Conservation (phyloP, 2,888 invertebrate genomes). For the Athripsodes cinereus region DNA sequence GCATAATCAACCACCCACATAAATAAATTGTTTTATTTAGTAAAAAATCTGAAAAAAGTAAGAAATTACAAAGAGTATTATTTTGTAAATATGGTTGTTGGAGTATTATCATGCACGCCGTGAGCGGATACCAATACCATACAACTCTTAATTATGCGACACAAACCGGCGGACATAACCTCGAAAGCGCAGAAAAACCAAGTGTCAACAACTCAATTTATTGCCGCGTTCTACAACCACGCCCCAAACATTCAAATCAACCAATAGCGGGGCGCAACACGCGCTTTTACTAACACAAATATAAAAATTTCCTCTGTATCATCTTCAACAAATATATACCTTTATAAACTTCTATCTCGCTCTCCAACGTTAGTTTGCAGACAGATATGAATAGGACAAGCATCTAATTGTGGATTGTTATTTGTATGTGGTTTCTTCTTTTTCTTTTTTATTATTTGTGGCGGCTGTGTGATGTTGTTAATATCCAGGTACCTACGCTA, state of each 20-base stretch:
- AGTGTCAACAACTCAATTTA: constrained; percentile 55
- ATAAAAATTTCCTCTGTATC: background rate
- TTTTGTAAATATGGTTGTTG: too few relatives aligned
- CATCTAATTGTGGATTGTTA: too few relatives aligned
- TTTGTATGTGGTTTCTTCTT: background rate
- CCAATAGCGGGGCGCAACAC: constrained; percentile 37
- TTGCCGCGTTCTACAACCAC: constrained; percentile 45
- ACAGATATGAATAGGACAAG: too few relatives aligned
- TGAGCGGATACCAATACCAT: constrained; percentile 7
- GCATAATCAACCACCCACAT: too few relatives aligned
- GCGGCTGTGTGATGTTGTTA: constrained; percentile 4
- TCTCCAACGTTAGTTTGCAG: too few relatives aligned
- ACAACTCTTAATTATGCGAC: constrained; percentile 13
- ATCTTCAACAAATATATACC: too few relatives aligned
- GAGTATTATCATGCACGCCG: constrained; percentile 4
- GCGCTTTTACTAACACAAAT: constrained; percentile 7
- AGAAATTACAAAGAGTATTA: too few relatives aligned
- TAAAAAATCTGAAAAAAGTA: too few relatives aligned
- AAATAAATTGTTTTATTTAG: too few relatives aligned
- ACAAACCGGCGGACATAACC: constrained; percentile 16
- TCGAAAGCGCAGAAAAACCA: constrained; percentile 18
- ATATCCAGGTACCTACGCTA: constrained; percentile 4
- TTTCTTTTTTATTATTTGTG: constrained; percentile 4
- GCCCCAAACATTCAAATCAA: constrained; percentile 40
- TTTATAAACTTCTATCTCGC: too few relatives aligned